Evolutionary conservation across 2,888 invertebrate genomes (phyloP).

Genomic region (Andrena bucephala): DNA sequence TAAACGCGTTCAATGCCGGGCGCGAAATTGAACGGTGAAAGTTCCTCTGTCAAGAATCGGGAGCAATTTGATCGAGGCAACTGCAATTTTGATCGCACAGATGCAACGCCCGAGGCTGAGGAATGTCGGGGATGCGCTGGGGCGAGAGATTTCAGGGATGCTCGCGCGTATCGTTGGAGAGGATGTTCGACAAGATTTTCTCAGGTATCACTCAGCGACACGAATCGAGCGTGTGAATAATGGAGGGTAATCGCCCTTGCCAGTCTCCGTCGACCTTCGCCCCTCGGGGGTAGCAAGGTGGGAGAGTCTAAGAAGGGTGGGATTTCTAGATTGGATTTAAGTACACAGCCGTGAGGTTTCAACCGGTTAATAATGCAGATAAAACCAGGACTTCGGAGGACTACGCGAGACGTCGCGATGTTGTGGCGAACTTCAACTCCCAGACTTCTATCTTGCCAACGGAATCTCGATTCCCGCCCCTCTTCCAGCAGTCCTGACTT

Average conservation of each 20-base stretch:
- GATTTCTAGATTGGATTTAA: conserved; percentile 82
- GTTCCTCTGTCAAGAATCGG: background rate
- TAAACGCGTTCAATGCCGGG: background rate
- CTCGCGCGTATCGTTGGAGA: conserved; percentile 35
- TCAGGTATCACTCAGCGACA: conserved; percentile 77
- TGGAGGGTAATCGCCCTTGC: conserved; percentile 82
- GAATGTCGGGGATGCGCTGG: background rate
- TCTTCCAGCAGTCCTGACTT: background rate
- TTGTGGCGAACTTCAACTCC: conserved; percentile 57
- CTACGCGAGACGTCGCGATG: conserved; percentile 63
- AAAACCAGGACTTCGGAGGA: conserved; percentile 72
- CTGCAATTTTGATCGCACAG: background rate
- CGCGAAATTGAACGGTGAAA: background rate
- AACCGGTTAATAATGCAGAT: conserved; percentile 81
- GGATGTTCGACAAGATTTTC: conserved; percentile 71
- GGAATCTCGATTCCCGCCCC: conserved; percentile 10
- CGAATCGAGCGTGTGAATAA: conserved; percentile 81
- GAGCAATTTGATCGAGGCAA: background rate
- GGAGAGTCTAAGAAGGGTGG: conserved; percentile 72
- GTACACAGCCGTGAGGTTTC: conserved; percentile 82
- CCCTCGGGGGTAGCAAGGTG: conserved; percentile 65
- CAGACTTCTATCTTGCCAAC: conserved; percentile 51
- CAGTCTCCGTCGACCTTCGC: conserved; percentile 75
- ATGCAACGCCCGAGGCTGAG: too few species aligned
- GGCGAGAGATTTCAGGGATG: conserved; percentile 17